These are phyloP conservation scores for Eurosta solidaginis DNA, from an alignment of 1,140 invertebrate genomes.

Conservation along the genomic window DNA sequence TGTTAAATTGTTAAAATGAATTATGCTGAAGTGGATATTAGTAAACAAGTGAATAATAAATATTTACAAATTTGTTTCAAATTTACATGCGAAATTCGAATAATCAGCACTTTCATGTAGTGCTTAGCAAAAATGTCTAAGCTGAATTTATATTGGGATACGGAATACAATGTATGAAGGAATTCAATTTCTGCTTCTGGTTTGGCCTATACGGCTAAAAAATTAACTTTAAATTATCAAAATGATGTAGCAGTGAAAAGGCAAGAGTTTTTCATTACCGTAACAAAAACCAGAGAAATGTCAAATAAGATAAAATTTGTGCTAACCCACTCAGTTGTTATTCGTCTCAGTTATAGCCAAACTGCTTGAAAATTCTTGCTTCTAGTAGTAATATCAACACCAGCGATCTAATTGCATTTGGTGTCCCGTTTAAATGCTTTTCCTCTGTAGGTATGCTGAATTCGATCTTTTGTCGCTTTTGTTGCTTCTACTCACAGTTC, in stretches of 20 bases:
- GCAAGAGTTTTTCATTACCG: no score
- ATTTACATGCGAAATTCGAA: background rate
- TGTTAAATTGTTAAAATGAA: background rate
- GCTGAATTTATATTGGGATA: no score
- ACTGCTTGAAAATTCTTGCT: background rate
- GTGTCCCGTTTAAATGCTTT: background rate
- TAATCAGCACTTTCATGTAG: background rate
- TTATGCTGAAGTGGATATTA: background rate
- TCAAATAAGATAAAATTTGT: no score
- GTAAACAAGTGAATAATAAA: background rate
- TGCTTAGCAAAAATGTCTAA: no score
- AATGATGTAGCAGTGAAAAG: no score
- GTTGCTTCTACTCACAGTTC: background rate
- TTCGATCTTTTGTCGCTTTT: background rate
- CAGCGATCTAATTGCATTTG: background rate
- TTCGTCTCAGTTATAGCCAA: no score
- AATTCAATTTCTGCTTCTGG: no score
- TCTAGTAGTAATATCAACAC: background rate
- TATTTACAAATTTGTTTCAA: background rate
- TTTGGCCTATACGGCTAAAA: no score
- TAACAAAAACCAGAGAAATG: no score
- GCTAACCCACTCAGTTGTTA: no score
- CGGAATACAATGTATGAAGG: no score
- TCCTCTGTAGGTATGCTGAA: background rate
- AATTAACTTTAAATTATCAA: no score